Evolutionary conservation across 2,797 vertebrate species (phyloP).

Genomic region (Nannoperca obscura): DNA sequence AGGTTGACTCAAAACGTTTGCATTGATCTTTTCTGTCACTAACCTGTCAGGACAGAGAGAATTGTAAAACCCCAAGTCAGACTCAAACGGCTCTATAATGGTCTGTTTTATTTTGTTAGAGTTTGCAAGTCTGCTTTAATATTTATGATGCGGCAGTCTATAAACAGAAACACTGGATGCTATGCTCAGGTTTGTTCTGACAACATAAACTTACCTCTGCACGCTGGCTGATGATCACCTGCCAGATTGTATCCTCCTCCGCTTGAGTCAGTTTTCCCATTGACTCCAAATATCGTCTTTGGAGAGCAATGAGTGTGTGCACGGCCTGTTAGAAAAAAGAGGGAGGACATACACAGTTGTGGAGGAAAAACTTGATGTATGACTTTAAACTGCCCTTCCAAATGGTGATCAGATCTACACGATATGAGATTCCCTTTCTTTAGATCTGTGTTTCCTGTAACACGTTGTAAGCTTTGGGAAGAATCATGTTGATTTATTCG

Average conservation of each 20-base stretch:
- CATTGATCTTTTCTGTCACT: constrained; percentile 88
- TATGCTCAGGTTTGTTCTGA: not conserved
- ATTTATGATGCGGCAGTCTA: not conserved
- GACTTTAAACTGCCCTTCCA: too few species aligned
- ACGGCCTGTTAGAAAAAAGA: constrained; percentile 87
- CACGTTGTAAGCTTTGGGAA: too few species aligned
- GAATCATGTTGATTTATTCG: too few species aligned
- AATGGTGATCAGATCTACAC: too few species aligned
- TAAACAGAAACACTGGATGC: constrained; percentile 8
- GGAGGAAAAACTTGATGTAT: too few species aligned
- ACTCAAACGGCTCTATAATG: constrained; percentile 1
- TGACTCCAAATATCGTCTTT: constrained; percentile 89
- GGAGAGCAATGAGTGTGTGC: constrained; percentile 92
- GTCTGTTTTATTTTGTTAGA: not conserved
- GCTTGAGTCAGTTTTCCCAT: constrained; percentile 89
- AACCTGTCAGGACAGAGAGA: constrained; percentile 82
- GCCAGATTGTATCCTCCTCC: constrained; percentile 94
- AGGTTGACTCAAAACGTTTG: constrained; percentile 89
- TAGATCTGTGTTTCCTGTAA: too few species aligned
- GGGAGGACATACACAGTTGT: not conserved
- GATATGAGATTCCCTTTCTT: too few species aligned
- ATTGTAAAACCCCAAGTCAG: constrained; percentile 1
- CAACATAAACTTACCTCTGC: constrained; percentile 87
- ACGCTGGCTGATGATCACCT: constrained; percentile 94
- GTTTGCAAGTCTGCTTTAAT: not conserved